Evolutionary conservation across 2,888 invertebrate species (phyloP).

Genomic region (Cosmopolites sordidus): DNA sequence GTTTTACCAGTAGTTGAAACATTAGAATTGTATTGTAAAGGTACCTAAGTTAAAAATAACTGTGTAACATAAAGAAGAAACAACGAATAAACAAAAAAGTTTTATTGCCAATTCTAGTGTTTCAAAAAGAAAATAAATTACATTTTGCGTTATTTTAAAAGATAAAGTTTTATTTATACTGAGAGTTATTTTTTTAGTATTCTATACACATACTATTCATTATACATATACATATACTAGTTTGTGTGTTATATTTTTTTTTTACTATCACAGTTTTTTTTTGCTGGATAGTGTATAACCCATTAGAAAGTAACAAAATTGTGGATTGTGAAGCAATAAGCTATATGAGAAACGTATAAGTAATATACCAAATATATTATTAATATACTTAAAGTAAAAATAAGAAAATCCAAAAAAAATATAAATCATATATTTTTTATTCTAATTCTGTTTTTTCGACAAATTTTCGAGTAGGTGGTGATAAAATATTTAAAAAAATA

Average conservation of each 20-base stretch:
- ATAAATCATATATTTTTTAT: conserved; percentile 22
- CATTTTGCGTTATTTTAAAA: conserved; percentile 15
- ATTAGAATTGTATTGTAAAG: neutral
- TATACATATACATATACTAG: conserved; percentile 13
- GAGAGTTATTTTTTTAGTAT: conserved; percentile 27
- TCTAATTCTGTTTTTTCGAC: conserved; percentile 18
- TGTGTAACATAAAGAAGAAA: neutral
- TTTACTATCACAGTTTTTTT: conserved; percentile 2
- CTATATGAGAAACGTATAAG: conserved; percentile 18
- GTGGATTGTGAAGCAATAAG: conserved; percentile 24
- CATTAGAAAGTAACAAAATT: conserved; percentile 9
- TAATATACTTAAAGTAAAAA: conserved; percentile 12
- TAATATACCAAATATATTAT: conserved; percentile 18
- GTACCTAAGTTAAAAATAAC: neutral
- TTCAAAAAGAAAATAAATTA: conserved; percentile 28
- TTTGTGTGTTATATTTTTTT: conserved; percentile 20
- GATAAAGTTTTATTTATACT: conserved; percentile 24
- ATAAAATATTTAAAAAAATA: conserved; percentile 10
- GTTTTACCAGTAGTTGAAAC: neutral
- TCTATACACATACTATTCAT: conserved; percentile 30
- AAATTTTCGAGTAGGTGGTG: conserved; percentile 20
- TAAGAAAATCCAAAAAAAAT: conserved; percentile 1
- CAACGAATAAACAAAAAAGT: neutral
- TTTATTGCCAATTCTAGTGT: conserved; percentile 23
- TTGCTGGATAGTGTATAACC: conserved; percentile 7